Evolutionary conservation across 2,888 invertebrate species (phyloP), one percentile per base, ranked within the genome.

Genomic region (Sinelater perroti): DNA sequence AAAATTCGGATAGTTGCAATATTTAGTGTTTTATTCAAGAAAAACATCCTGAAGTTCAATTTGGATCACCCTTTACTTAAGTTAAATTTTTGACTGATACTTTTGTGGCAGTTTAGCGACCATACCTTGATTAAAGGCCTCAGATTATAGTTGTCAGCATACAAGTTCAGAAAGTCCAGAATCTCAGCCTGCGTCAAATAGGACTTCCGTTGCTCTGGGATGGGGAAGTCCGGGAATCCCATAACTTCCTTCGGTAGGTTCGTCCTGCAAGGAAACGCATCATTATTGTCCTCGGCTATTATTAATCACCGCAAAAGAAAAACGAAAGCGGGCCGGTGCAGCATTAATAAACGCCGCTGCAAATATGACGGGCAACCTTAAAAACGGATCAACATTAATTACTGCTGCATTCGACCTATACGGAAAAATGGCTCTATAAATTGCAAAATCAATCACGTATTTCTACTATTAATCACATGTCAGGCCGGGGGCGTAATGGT

Each of bases 241-340:
- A 97, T 97, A 2, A 93, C 85, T 80, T 97, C 94, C 74, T 95
- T 95, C 0, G 96, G 96, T 6, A 96, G 82, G 78, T 96, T 96
- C 0, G 95, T 95, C 70, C 95, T 95, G 38, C 5, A 53, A 33
- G 21, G 13, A 30, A 2, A 30, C 3, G 6, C 11, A 11, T 30
- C 6, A 30, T 30, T 30, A 5, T 30, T 30, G 7, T 33, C 14
- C 5, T 14, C 8, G 16, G 7, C 14, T 33, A 33, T 33, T 33
- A 33, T 14, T 18, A 36, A 36, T 36, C 17, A 10, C n/a, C 11
- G 2, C 18, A 2, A 36, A 36, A 36, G 18, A 14, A 1, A 6
- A 1, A 10, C n/a, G n/a, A 13, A 33, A 33, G 16, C 16, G 17
- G 3, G 16, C 36, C 18, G 3, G 36, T 14, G n/a, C 14, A n/a